phyloP scores from a whole-genome alignment of 2,888 invertebrate species.

The Cosmopolites sordidus region DNA sequence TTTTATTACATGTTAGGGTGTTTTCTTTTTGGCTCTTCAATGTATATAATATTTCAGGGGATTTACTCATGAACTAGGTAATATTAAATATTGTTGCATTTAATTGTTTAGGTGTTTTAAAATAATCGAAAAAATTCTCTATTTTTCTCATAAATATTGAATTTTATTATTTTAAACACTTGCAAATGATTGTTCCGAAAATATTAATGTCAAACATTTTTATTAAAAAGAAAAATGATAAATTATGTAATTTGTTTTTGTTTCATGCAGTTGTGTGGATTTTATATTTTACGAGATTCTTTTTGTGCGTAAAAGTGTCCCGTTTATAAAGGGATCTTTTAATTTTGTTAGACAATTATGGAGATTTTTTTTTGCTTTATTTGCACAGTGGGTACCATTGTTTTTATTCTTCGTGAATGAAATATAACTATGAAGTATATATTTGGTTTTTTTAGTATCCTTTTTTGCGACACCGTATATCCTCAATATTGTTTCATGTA shows the following conservation, averaged over 20 bases:
- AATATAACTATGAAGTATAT: conserved; percentile 1
- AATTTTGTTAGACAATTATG: conserved; percentile 1
- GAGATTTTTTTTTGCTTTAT: conserved; percentile 3
- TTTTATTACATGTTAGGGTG: too few species aligned
- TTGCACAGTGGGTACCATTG: conserved; percentile 13
- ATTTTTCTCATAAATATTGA: conserved; percentile 6
- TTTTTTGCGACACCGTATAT: too few species aligned
- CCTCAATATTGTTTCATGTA: too few species aligned
- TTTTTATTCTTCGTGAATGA: conserved; percentile 13
- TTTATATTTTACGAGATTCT: conserved; percentile 35
- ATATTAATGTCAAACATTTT: conserved; percentile 15
- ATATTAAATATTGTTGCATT: not conserved
- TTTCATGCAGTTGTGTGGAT: conserved; percentile 37
- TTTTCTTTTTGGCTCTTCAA: too few species aligned
- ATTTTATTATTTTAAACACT: conserved; percentile 6
- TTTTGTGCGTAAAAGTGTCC: conserved; percentile 36
- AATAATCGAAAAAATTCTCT: conserved; percentile 5
- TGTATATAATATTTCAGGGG: conserved; percentile 8
- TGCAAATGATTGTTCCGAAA: conserved; percentile 13
- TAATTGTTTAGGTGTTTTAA: conserved; percentile 11
- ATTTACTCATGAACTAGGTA: conserved; percentile 11
- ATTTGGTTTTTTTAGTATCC: too few species aligned
- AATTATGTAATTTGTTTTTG: not conserved
- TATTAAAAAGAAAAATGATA: conserved; percentile 2
- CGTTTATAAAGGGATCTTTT: conserved; percentile 30